Evolutionary conservation across 2,797 vertebrate species (phyloP).

Genomic region (Chromis chromis): DNA sequence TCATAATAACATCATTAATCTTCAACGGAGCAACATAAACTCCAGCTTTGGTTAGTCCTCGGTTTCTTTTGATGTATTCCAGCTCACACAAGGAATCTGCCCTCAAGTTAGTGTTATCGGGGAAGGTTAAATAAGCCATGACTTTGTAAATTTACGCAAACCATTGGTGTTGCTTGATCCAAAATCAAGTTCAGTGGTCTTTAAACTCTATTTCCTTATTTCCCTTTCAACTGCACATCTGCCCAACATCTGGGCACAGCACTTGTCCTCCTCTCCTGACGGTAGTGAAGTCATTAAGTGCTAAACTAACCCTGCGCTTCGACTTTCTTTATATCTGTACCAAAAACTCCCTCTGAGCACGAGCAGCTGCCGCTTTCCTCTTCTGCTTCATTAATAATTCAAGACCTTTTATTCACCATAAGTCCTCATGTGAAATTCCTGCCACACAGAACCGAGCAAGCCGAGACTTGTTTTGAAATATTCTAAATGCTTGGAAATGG

Average conservation of each 20-base stretch:
- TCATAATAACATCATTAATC: conserved; percentile 36
- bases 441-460: conserved; percentile 35
- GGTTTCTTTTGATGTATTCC: conserved; percentile 44
- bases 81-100: conserved; percentile 37
- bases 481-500: conserved; percentile 55
- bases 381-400: conserved; percentile 69
- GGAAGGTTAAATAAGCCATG: conserved; percentile 58
- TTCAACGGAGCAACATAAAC: conserved; percentile 28
- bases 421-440: conserved; percentile 52
- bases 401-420: conserved; percentile 47
- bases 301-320: conserved; percentile 47
- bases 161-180: conserved; percentile 53
- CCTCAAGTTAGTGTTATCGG: conserved; percentile 38
- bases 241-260: conserved; percentile 68
- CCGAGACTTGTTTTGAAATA: conserved; percentile 43
- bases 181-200: conserved; percentile 30
- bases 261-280: conserved; percentile 46
- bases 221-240: conserved; percentile 66
- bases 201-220: conserved; percentile 16
- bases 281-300: conserved; percentile 40
- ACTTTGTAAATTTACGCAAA: conserved; percentile 47
- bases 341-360: conserved; percentile 65
- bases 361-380: conserved; percentile 60
- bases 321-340: conserved; percentile 50
- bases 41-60: not conserved